Percentiles rank a stretch among this genome's conserved stretches.
Conservation (phyloP, 2,113 vertebrate genomes). For the Neotoma lepida region DNA sequence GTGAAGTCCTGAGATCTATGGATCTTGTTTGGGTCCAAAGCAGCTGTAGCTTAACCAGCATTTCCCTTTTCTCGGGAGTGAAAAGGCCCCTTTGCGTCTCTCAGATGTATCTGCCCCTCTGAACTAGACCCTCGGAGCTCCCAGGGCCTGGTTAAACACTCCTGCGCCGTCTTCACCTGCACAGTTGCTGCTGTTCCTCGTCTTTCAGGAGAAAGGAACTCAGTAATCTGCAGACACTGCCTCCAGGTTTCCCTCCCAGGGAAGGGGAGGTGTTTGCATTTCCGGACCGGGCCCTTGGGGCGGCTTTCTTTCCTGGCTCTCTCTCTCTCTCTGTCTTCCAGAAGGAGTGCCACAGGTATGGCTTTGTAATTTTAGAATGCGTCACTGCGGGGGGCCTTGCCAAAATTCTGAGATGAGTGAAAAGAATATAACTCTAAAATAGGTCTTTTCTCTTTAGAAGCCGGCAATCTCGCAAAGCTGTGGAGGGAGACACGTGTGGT, state of each 20-base stretch:
- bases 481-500: background rate
- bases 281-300: background rate
- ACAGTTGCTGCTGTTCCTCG: background rate
- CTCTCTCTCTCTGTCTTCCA: background rate
- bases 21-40: background rate
- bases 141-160: background rate
- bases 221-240: background rate
- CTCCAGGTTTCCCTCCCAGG: background rate
- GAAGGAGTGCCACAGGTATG: background rate
- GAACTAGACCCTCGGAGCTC: background rate
- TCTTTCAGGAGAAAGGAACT: slow-evolving; percentile 12
- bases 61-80: background rate
- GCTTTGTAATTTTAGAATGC: slow-evolving; percentile 61
- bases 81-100: background rate
- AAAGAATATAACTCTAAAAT: slow-evolving; percentile 49
- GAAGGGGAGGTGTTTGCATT: background rate
- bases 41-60: background rate
- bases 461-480: slow-evolving; percentile 45
- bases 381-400: slow-evolving; percentile 8
- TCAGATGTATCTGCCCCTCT: background rate
- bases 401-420: slow-evolving; percentile 40
- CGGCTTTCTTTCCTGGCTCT: background rate
- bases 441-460: slow-evolving; percentile 46
- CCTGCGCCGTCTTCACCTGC: background rate
- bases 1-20: background rate